A percentile compares a stretch with the other conserved stretches of the same genome.
These are phyloP conservation scores for Ploceus nigricollis DNA, from an alignment of 2,113 vertebrate species.

Conservation along the genomic window DNA sequence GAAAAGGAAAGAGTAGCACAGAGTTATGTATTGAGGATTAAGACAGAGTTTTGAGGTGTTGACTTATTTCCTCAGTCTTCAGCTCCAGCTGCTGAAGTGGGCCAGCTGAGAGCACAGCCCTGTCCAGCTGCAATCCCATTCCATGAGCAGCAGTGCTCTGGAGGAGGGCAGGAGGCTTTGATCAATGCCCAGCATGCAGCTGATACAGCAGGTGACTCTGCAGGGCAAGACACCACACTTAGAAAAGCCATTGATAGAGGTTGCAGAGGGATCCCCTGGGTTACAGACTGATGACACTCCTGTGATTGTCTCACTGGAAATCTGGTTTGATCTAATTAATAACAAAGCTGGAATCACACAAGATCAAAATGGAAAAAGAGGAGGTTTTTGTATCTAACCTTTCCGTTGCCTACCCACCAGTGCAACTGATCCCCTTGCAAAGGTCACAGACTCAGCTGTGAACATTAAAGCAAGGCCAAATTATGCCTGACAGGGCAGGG, in stretches of 20 bases:
- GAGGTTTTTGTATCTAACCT: neutral
- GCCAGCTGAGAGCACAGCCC: neutral
- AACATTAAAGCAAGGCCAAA: neutral
- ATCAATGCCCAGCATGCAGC: fast-evolving
- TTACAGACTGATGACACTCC: neutral
- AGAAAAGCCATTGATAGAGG: neutral
- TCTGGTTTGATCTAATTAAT: neutral
- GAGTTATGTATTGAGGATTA: neutral
- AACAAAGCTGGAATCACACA: neutral
- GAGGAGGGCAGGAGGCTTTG: neutral
- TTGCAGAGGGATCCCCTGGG: neutral
- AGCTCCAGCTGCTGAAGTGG: neutral
- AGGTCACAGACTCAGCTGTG: neutral
- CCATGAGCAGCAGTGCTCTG: fast-evolving
- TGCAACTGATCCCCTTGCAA: fast-evolving
- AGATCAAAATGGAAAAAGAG: neutral
- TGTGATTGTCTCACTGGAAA: neutral
- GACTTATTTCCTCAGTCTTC: neutral
- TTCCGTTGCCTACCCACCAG: neutral
- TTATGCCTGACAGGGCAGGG: neutral
- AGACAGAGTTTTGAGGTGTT: neutral
- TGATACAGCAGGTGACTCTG: neutral
- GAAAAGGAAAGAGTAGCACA: neutral
- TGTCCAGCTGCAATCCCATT: neutral
- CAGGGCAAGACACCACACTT: neutral